phyloP scores from a whole-genome alignment of 92 coral and sea anemone species.

The Micromussa lordhowensis region DNA sequence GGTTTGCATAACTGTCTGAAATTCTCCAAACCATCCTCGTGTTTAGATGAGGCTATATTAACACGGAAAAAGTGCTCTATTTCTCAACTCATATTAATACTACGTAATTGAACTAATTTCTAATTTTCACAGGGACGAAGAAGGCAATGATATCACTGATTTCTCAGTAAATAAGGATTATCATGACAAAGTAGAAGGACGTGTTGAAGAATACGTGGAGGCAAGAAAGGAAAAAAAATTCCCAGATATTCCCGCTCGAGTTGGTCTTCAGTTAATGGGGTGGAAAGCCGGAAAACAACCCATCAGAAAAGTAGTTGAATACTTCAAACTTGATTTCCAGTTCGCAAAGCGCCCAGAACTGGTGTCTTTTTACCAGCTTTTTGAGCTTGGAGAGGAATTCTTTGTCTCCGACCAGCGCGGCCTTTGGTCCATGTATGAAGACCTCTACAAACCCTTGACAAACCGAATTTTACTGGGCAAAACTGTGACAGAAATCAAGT shows the following conservation, averaged over 20 bases:
- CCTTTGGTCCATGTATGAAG: conserved; percentile 13
- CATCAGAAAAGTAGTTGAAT: conserved; percentile 59
- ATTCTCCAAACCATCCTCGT: too few species aligned
- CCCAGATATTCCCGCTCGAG: not conserved
- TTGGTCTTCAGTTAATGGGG: conserved; percentile 4
- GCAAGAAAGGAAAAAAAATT: not conserved
- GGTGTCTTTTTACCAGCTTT: conserved; percentile 41
- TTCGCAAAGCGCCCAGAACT: conserved; percentile 46
- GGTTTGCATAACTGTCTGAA: too few species aligned
- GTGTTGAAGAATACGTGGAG: not conserved
- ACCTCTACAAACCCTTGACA: not conserved
- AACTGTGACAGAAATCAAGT: conserved; percentile 8
- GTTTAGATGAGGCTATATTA: too few species aligned
- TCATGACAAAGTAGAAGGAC: not conserved
- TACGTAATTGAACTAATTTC: too few species aligned
- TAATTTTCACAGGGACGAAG: not conserved
- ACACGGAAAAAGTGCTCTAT: too few species aligned
- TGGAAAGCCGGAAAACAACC: conserved; percentile 2
- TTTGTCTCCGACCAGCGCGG: conserved; percentile 23
- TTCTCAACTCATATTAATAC: not conserved
- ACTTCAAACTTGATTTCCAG: conserved; percentile 65
- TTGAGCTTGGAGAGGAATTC: conserved; percentile 9
- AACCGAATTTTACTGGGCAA: conserved; percentile 2
- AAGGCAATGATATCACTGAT: conserved; percentile 10
- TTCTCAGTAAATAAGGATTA: not conserved